A percentile compares a stretch with the other conserved stretches of the same genome.
phyloP scores from a whole-genome alignment of 2,888 invertebrate species.

The Meliscaeva auricollis region DNA sequence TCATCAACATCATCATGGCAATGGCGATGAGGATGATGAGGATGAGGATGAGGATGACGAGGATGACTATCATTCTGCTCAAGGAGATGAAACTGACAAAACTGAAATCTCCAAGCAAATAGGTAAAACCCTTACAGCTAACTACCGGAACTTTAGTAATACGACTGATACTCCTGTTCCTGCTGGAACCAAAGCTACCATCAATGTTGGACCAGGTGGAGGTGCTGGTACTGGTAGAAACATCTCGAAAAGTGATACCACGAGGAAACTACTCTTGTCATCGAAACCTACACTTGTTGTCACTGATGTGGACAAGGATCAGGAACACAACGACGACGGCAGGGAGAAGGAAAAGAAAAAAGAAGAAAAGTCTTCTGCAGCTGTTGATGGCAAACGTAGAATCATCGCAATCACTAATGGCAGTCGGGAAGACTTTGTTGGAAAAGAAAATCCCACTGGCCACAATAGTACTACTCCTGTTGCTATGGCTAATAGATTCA shows the following conservation, averaged over 20 bases:
- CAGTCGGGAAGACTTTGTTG: slow-evolving; percentile 23
- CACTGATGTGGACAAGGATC: slow-evolving; percentile 36
- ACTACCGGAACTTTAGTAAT: slow-evolving; percentile 55
- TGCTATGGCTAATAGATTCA: slow-evolving; percentile 56
- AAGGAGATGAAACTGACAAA: slow-evolving; percentile 63
- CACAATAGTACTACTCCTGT: slow-evolving; percentile 22
- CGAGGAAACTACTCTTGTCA: slow-evolving; percentile 44
- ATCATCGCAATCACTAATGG: slow-evolving; percentile 37
- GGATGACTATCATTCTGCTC: slow-evolving; percentile 49
- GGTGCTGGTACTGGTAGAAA: not conserved
- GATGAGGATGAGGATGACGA: slow-evolving; percentile 54
- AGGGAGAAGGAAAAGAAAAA: not conserved
- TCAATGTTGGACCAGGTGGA: not conserved
- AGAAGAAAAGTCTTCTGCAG: not conserved
- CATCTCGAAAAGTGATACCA: slow-evolving; percentile 46
- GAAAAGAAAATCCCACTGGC: slow-evolving; percentile 53
- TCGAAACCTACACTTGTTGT: slow-evolving; percentile 52
- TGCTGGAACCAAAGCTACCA: slow-evolving; percentile 21
- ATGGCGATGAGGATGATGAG: slow-evolving; percentile 57
- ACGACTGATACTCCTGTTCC: slow-evolving; percentile 13
- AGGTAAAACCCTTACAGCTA: slow-evolving; percentile 57
- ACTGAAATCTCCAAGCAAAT: slow-evolving; percentile 69
- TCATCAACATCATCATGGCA: slow-evolving; percentile 48
- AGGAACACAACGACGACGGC: not conserved
- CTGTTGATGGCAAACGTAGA: slow-evolving; percentile 18